Percentiles rank a stretch among this genome's conserved stretches.
Conservation (phyloP, 2,888 invertebrate genomes). For the Pecten maximus region DNA sequence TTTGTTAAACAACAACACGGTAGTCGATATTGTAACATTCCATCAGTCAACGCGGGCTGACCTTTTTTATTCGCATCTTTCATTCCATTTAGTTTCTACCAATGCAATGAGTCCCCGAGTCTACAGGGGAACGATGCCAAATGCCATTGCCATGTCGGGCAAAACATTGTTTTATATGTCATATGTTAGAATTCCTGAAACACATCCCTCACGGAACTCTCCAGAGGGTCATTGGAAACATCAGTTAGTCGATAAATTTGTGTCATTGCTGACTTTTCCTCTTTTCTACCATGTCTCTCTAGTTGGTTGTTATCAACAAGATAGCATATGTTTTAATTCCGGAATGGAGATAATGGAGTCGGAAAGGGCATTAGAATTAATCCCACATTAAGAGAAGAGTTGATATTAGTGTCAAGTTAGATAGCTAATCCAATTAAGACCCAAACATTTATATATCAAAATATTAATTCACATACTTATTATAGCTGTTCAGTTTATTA, state of each 20-base stretch:
- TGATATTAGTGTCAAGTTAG: background rate
- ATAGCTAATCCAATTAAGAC: background rate
- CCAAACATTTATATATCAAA: background rate
- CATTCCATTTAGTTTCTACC: constrained; percentile 18
- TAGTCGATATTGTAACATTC: background rate
- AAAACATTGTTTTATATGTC: constrained; percentile 25
- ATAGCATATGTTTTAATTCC: constrained; percentile 30
- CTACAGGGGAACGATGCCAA: background rate
- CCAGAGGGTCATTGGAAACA: background rate
- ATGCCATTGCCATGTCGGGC: background rate
- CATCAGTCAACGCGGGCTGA: background rate
- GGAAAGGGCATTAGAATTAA: constrained; percentile 20
- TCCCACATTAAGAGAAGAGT: background rate
- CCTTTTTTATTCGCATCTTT: background rate
- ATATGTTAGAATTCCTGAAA: constrained; percentile 15
- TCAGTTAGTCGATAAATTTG: constrained; percentile 16
- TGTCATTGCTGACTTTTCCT: background rate
- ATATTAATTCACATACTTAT: background rate
- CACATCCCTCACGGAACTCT: background rate
- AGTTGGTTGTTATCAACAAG: constrained; percentile 17
- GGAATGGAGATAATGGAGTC: background rate
- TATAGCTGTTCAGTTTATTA: too few species aligned
- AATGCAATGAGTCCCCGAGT: background rate
- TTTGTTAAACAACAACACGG: background rate
- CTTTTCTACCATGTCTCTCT: background rate